Evolutionary conservation across 1,140 invertebrate species (phyloP), one percentile per base, ranked within the genome.

Genomic region (Drosophila tropicalis): DNA sequence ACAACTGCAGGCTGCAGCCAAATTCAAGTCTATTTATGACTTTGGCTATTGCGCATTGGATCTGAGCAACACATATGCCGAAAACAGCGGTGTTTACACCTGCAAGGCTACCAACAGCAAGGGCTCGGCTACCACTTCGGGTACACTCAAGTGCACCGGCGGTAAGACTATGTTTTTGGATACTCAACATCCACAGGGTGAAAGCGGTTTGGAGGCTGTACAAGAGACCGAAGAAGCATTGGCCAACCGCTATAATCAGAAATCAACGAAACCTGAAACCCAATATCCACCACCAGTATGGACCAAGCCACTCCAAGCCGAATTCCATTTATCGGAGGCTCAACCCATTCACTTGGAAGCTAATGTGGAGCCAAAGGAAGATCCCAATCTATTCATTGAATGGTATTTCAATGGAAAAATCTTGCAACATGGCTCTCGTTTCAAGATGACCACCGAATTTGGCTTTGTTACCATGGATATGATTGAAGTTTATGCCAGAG

Each of bases 351-450:
- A 98, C 92, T 94, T 99, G 68, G 98, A 99, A 93, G 98, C 96
- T 56, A 96, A 97, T 90, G 97, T 99, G 5, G 97, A 98, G 92
- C 99, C 98, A 0, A 97, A 99, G 92, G 96, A 98, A 91, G 99
- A 99, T 94, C 98, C 98, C 2, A 96, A 98, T 87, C 93, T 98
- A n/a, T 96, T 96, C 80, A 96, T 98, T 67, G 97, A 98, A 93
- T 98, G 97, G 97, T 98, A 97, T 92, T 97, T 98, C 83, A 98
- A 98, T 90, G 97, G 97, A 40, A 97, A 98, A 93, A 93, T 95
- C 34, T 92, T 98, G 19, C 96, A 96, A 76, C 96, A 97, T 90
- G 97, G 96, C 74, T 96, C 96, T 5, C 93, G 97, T 63, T 98
- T 97, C 90, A 98, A 97, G 91, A 95, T 97, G 92, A 97, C 96